Evolutionary conservation across 2,113 vertebrate genomes (phyloP), one percentile per base, ranked within the genome.

Genomic region (Polypterus bichir): DNA sequence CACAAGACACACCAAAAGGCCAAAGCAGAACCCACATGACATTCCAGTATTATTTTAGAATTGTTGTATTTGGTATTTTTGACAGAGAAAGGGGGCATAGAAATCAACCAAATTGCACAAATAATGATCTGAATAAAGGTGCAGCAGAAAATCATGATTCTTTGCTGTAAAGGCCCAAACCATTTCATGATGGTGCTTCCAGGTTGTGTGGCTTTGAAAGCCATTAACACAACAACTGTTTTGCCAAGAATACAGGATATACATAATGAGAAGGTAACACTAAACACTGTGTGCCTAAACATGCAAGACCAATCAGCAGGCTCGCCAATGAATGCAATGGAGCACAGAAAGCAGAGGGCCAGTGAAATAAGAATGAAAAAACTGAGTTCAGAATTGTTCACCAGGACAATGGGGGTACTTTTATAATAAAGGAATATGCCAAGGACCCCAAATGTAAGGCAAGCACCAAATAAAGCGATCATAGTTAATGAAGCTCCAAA

Each of bases 361-460:
- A 84, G 65, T 1, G 83, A 78, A 48, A 83, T 71, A 7, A 83
- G 75, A 9, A 81, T 74, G 61, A 76, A 79, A 71, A 68, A 82
- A 54, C 79, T 83, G n/a, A 82, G 71, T 63, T 81, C 74, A 4
- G 78, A 80, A 65, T 83, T 83, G 62, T 80, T 82, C 47, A 69
- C 69, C 11, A 63, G 67, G 9, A 74, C 74, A 59, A 77, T 73
- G 5, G 70, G 72, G 47, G 73, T 73, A 62, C 65, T 64, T 60
- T 46, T 63, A 66, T 76, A 51, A 57, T 64, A 62, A 47, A 72
- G 46, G 52, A 76, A 76, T 60, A 76, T 60, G 59, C 59, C 62
- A n/a, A 59, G 44, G 57, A 66, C n/a, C 9, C 54, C 7, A 11
- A 54, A 1, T 66, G 76, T 70, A 64, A 69, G 58, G 3, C 68